Conservation (phyloP, 1,140 invertebrate genomes). For the Pantala flavescens region DNA sequence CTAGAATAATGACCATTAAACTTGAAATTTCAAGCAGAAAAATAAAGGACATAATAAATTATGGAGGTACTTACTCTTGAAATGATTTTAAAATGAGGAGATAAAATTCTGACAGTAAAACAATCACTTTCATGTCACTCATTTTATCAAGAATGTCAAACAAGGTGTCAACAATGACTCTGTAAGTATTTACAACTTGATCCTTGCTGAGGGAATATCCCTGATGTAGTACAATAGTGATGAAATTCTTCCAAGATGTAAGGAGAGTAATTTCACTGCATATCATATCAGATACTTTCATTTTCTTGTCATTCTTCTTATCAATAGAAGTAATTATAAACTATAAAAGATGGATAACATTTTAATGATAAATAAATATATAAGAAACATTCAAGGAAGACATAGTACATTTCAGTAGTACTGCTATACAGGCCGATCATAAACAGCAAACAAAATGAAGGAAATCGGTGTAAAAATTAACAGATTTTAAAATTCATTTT, state of each 20-base stretch:
- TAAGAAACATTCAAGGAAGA: no score
- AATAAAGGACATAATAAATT: background rate
- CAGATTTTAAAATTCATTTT: no score
- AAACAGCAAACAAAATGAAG: background rate
- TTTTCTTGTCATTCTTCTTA: background rate
- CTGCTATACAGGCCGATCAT: background rate
- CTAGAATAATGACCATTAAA: background rate
- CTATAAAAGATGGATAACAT: background rate
- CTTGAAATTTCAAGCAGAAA: background rate
- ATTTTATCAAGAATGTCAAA: background rate
- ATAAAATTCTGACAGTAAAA: background rate
- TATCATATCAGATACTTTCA: background rate
- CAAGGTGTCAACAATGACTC: background rate
- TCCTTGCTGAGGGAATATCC: background rate
- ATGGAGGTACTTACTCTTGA: background rate
- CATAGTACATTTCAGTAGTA: no score
- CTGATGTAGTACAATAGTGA: background rate
- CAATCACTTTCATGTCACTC: slow-evolving; percentile 6
- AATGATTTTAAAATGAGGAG: background rate
- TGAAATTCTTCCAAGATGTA: slow-evolving; percentile 14
- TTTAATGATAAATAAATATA: background rate
- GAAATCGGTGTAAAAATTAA: no score
- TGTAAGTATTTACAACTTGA: background rate
- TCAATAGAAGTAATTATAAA: background rate
- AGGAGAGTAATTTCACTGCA: slow-evolving; percentile 1